Conservation (phyloP, 2,797 vertebrate species). For the Potorous gilbertii region DNA sequence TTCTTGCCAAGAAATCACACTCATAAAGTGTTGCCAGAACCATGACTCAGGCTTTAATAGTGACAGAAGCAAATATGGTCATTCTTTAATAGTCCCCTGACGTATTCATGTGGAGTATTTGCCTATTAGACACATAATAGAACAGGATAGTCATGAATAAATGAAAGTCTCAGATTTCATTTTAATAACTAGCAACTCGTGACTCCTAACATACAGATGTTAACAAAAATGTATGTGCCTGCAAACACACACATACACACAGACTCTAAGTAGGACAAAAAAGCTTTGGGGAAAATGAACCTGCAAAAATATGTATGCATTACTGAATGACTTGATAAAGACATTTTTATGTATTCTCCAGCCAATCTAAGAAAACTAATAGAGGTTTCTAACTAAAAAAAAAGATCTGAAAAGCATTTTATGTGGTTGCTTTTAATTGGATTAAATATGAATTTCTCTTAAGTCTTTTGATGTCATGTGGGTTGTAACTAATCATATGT, state of each 20-base stretch:
- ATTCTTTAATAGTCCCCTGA: conserved; percentile 16
- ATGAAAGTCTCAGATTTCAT: neutral
- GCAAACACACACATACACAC: neutral
- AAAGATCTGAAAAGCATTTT: conserved; percentile 5
- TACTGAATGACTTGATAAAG: conserved; percentile 32
- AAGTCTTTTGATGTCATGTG: conserved; percentile 62
- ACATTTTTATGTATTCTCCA: conserved; percentile 31
- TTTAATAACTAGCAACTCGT: neutral
- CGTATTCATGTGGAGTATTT: neutral
- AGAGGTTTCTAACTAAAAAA: conserved; percentile 36
- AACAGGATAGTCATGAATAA: neutral
- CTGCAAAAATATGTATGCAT: conserved; percentile 9
- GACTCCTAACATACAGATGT: neutral
- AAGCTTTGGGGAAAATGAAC: neutral
- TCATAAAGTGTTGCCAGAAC: neutral
- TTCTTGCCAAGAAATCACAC: neutral
- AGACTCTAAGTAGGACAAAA: conserved; percentile 9
- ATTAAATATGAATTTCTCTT: conserved; percentile 50
- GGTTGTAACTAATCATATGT: conserved; percentile 46
- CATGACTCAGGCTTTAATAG: neutral
- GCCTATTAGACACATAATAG: neutral
- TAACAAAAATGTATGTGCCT: neutral
- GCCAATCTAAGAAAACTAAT: conserved; percentile 25
- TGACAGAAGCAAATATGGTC: conserved; percentile 15
- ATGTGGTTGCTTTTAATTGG: conserved; percentile 58